A percentile compares a stretch with the other conserved stretches of the same genome.
Evolutionary conservation across 2,888 invertebrate species (phyloP).

Genomic region (Aromia moschata): DNA sequence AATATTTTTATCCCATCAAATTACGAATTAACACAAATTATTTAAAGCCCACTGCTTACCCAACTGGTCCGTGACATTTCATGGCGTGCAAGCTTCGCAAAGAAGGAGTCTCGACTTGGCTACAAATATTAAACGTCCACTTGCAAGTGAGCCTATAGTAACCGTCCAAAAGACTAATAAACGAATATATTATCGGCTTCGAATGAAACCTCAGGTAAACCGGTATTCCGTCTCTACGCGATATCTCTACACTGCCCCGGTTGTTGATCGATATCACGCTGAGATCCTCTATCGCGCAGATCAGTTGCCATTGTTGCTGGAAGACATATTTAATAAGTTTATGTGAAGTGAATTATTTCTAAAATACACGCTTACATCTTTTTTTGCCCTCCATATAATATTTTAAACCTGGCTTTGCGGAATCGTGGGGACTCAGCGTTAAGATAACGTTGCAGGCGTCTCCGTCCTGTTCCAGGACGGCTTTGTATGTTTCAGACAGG

Average conservation of each 20-base stretch:
- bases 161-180: slow-evolving; percentile 84
- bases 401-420: slow-evolving; percentile 73
- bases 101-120: slow-evolving; percentile 82
- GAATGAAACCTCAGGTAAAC: slow-evolving; percentile 77
- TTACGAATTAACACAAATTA: too few relatives aligned
- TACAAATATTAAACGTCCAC: slow-evolving; percentile 91
- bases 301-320: slow-evolving; percentile 71
- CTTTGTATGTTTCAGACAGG: slow-evolving; percentile 78
- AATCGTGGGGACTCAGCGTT: slow-evolving; percentile 72
- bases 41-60: slow-evolving; percentile 67
- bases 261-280: slow-evolving; percentile 81
- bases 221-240: slow-evolving; percentile 80
- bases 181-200: slow-evolving; percentile 75
- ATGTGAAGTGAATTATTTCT: neutral
- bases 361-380: too few relatives aligned
- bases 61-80: slow-evolving; percentile 91
- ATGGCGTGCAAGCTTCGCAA: slow-evolving; percentile 74
- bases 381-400: slow-evolving; percentile 70
- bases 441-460: slow-evolving; percentile 74
- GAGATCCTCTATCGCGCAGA: slow-evolving; percentile 84
- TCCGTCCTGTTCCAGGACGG: slow-evolving; percentile 74
- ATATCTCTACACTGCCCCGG: slow-evolving; percentile 79
- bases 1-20: too few relatives aligned
- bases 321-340: too few relatives aligned
- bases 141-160: slow-evolving; percentile 88